Percentiles rank a stretch among this genome's conserved stretches.
phyloP scores from a whole-genome alignment of 2,888 invertebrate genomes.

The Phania funesta region DNA sequence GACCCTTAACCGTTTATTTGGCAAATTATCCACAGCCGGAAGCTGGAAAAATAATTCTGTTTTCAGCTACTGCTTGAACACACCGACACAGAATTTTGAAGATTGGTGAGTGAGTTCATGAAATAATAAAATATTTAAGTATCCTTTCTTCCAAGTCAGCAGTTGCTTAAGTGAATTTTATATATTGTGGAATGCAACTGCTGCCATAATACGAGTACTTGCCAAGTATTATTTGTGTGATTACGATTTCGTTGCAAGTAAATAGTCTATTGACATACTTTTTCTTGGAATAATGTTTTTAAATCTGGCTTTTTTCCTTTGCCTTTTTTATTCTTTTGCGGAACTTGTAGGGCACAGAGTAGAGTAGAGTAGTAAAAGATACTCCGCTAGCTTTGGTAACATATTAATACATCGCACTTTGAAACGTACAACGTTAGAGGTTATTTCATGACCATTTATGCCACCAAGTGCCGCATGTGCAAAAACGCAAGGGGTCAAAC shows the following conservation, averaged over 20 bases:
- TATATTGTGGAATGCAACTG: background rate
- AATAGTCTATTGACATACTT: slow-evolving; percentile 56
- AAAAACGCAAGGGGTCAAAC: slow-evolving; percentile 34
- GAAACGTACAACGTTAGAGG: slow-evolving; percentile 10
- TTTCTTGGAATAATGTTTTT: slow-evolving; percentile 36
- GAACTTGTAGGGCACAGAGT: background rate
- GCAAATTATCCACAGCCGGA: slow-evolving; percentile 36
- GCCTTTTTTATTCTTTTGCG: background rate
- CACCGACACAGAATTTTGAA: slow-evolving; percentile 18
- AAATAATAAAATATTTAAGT: slow-evolving; percentile 49
- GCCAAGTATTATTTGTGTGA: slow-evolving; percentile 7
- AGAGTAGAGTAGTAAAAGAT: background rate
- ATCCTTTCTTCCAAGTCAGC: slow-evolving; percentile 23
- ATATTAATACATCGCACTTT: slow-evolving; percentile 38
- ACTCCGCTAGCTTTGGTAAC: slow-evolving; percentile 32
- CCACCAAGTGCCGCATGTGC: background rate
- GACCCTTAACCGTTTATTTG: slow-evolving; percentile 28
- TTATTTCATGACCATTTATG: slow-evolving; percentile 42
- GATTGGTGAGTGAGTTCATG: slow-evolving; percentile 10
- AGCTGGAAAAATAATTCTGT: slow-evolving; percentile 33
- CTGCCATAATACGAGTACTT: background rate
- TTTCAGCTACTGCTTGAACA: slow-evolving; percentile 18
- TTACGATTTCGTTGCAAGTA: slow-evolving; percentile 14
- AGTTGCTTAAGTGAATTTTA: slow-evolving; percentile 33
- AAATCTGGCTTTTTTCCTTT: too few species aligned